Percentiles rank a stretch among this genome's conserved stretches.
phyloP scores from a whole-genome alignment of 2,888 invertebrate genomes.

The Sminthurides aquaticus region DNA sequence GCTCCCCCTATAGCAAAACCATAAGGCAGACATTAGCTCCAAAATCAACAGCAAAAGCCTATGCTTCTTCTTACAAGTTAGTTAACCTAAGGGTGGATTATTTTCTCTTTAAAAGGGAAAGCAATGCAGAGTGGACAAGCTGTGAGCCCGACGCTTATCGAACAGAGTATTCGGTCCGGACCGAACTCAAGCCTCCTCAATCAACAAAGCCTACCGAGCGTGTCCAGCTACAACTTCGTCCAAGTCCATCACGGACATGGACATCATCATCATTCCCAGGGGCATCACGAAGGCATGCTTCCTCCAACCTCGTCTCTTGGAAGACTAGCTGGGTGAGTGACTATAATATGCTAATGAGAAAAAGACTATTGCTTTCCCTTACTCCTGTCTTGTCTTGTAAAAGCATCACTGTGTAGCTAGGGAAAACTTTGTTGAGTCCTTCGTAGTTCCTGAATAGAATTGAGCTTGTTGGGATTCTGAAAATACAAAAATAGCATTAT shows the following conservation, averaged over 20 bases:
- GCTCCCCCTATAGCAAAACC: too few species aligned
- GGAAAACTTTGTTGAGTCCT: too few species aligned
- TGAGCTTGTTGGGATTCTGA: too few species aligned
- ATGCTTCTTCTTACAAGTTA: too few species aligned
- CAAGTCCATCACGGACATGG: conserved; percentile 15
- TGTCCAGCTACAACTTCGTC: conserved; percentile 11
- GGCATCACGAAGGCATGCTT: conserved; percentile 22
- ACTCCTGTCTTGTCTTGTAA: background rate
- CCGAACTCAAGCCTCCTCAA: background rate
- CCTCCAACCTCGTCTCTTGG: conserved; percentile 14
- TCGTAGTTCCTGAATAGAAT: too few species aligned
- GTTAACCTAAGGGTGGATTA: too few species aligned
- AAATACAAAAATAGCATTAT: too few species aligned
- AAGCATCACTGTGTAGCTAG: too few species aligned
- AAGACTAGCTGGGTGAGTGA: conserved; percentile 24
- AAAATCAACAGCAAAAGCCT: too few species aligned
- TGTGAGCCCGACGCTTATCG: background rate
- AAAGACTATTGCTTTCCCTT: too few species aligned
- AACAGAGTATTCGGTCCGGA: background rate
- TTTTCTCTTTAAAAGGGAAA: background rate
- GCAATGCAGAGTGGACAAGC: background rate
- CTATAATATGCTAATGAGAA: conserved; percentile 2
- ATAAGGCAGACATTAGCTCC: too few species aligned
- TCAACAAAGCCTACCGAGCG: conserved; percentile 21
- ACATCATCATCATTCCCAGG: conserved; percentile 23